Base-by-base conservation (phyloP, 23 tunicate genomes). In the Ascidia mentula region DNA sequence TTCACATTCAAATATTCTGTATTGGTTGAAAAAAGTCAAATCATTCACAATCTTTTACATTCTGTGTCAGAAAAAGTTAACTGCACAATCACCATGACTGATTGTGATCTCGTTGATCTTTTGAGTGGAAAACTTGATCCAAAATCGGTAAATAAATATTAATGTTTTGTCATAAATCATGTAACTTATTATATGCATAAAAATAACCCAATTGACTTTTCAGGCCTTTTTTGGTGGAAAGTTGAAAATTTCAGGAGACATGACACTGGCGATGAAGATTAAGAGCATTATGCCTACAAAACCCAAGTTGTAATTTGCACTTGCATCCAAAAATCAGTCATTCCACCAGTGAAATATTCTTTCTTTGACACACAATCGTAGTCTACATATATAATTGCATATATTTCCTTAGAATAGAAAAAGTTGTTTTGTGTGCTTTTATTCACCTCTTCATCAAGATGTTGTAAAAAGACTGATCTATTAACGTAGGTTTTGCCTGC, bases 151-250 rank as follows among this genome's bases (percentile, higher is more conserved):
- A 70, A n/a, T n/a, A n/a, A n/a, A n/a, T n/a, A n/a, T n/a, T n/a
- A n/a, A n/a, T n/a, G n/a, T n/a, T n/a, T 53, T 53, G 65, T 28
- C 24, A 9, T 9, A 53, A 9, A 3, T 53, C n/a, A n/a, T n/a
- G n/a, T n/a, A n/a, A n/a, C n/a, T n/a, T n/a, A n/a, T n/a, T 20
- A 6, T 53, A 9, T 28, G 13, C 13, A 6, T 6, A 26, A 5
- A 53, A 26, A 6, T 53, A 1, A 20, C 28, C 24, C 18, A 24
- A 13, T 53, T 53, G 28, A 53, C 22, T 77, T 82, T 77, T 20
- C 76, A 92, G 97, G 97, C 97, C 17, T 92, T 82, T 45, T 92
- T 92, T 69, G 76, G 82, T 60, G 97, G 97, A 32, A 92, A 92
- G 46, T 42, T 92, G 80, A 92, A 92, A 59, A 79, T 92, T 5